These are phyloP conservation scores for Pseudoips prasinana DNA, from an alignment of 2,888 invertebrate species.

Conservation along the genomic window DNA sequence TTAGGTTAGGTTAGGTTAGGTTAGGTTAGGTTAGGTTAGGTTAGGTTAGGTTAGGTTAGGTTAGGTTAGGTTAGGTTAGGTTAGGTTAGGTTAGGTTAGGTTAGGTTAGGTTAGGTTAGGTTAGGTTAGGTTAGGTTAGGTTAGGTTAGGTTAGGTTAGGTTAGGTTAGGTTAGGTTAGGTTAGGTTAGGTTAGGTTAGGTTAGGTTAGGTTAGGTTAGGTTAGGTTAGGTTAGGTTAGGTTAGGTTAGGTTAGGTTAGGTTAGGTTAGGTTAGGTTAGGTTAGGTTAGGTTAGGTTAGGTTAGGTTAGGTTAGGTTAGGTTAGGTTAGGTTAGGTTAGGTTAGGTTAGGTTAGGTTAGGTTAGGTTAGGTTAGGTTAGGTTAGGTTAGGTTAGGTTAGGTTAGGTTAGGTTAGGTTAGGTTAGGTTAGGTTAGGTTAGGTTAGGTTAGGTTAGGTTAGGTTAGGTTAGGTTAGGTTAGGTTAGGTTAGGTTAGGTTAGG, in stretches of 20 bases:
- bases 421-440: constrained; percentile 14
- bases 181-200: constrained; percentile 9
- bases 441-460: constrained; percentile 13
- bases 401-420: constrained; percentile 14
- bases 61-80: constrained; percentile 2
- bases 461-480: constrained; percentile 11
- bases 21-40: constrained; percentile 8
- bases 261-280: too few species aligned
- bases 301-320: constrained; percentile 22
- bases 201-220: constrained; percentile 20
- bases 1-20: constrained; percentile 9
- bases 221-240: constrained; percentile 18
- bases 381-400: constrained; percentile 14
- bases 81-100: constrained; percentile 8
- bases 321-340: constrained; percentile 14
- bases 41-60: constrained; percentile 4
- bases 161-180: constrained; percentile 10
- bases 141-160: constrained; percentile 8
- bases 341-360: constrained; percentile 16
- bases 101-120: constrained; percentile 8
- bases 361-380: constrained; percentile 16
- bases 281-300: too few species aligned
- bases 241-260: constrained; percentile 21
- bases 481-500: constrained; percentile 10
- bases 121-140: constrained; percentile 6